These are phyloP conservation scores for Lysandra coridon DNA, from an alignment of 2,888 invertebrate genomes.

Conservation along the genomic window DNA sequence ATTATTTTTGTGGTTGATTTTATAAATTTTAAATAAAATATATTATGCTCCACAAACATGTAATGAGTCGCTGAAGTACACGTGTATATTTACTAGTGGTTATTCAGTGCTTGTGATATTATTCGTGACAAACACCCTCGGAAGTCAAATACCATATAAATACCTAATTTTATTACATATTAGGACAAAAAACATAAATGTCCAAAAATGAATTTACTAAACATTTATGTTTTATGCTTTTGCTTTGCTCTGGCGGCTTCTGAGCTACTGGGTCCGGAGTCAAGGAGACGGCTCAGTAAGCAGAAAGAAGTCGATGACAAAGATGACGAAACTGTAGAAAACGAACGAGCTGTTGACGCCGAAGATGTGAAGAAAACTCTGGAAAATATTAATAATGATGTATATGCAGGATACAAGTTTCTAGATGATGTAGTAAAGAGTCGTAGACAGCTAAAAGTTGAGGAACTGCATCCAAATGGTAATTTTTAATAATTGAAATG, in stretches of 20 bases:
- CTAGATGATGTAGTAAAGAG: conserved; percentile 59
- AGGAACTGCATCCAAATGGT: conserved; percentile 48
- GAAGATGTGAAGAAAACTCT: conserved; percentile 59
- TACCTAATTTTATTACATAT: not conserved
- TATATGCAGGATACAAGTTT: conserved; percentile 58
- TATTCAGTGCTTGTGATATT: conserved; percentile 33
- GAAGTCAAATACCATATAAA: not conserved
- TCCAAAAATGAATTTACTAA: conserved; percentile 56
- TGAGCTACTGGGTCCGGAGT: conserved; percentile 65
- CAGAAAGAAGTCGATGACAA: conserved; percentile 52
- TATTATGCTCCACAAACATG: conserved; percentile 37
- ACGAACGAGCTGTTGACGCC: conserved; percentile 43
- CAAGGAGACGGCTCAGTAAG: conserved; percentile 50
- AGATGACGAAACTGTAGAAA: conserved; percentile 48
- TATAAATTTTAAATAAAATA: conserved; percentile 33
- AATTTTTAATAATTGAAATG: not conserved
- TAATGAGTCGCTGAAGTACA: conserved; percentile 42
- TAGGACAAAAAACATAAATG: conserved; percentile 41
- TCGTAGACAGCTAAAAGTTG: conserved; percentile 50
- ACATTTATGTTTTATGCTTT: conserved; percentile 54
- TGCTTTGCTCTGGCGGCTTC: conserved; percentile 55
- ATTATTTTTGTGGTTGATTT: conserved; percentile 23
- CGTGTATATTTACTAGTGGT: conserved; percentile 47
- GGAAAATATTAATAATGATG: conserved; percentile 61
- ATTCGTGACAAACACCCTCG: conserved; percentile 22